phyloP scores from a whole-genome alignment of 2,797 vertebrate genomes.

The Enteromius anoplus region DNA sequence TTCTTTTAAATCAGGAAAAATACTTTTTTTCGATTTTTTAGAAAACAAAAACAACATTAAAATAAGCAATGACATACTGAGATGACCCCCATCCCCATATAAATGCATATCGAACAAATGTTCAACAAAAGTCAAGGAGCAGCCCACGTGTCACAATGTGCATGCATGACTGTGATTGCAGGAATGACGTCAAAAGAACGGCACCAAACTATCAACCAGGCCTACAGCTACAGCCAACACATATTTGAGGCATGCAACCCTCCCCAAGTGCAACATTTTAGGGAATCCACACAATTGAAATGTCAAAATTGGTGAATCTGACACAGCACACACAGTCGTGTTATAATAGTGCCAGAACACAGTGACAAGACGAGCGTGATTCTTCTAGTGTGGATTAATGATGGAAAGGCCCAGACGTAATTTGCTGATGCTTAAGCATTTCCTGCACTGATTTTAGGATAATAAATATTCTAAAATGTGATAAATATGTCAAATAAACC shows the following conservation, averaged over 20 bases:
- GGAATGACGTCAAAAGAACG: constrained; percentile 71
- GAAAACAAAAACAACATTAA: constrained; percentile 16
- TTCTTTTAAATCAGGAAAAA: neutral
- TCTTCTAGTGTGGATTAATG: constrained; percentile 1
- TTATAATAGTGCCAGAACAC: constrained; percentile 54
- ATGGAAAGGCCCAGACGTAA: constrained; percentile 24
- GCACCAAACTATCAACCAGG: constrained; percentile 70
- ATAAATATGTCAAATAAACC: neutral
- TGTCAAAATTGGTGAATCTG: constrained; percentile 66
- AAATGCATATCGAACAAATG: constrained; percentile 62
- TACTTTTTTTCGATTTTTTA: neutral
- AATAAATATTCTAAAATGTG: neutral
- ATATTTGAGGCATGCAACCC: constrained; percentile 72
- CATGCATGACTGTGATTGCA: constrained; percentile 79
- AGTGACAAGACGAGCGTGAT: neutral
- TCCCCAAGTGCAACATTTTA: constrained; percentile 42
- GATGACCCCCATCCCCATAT: constrained; percentile 51
- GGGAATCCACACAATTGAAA: constrained; percentile 46
- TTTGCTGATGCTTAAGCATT: neutral
- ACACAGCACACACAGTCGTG: constrained; percentile 70
- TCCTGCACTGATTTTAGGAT: neutral
- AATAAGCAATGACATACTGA: constrained; percentile 18
- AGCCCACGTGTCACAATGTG: constrained; percentile 76
- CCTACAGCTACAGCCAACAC: constrained; percentile 65
- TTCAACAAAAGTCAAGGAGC: constrained; percentile 74